Conservation (phyloP, 2,113 vertebrate species). For the Phalacrocorax carbo region DNA sequence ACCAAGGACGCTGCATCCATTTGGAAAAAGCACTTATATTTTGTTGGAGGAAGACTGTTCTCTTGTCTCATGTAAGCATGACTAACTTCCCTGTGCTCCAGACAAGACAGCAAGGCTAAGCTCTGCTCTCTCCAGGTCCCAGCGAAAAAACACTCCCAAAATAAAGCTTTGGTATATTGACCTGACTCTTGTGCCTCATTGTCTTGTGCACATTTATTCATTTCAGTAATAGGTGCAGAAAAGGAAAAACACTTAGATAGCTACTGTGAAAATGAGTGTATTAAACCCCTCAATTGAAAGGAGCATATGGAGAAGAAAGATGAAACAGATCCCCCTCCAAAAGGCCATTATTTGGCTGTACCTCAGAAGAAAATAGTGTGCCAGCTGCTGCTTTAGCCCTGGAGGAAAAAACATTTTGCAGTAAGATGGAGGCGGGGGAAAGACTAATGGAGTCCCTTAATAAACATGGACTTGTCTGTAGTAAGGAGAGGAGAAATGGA, state of each 20-base stretch:
- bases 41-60: not conserved
- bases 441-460: constrained; percentile 17
- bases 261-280: constrained; percentile 50
- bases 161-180: not conserved
- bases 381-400: constrained; percentile 44
- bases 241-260: constrained; percentile 4
- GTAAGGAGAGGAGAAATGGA: not conserved
- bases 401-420: not conserved
- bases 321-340: constrained; percentile 38
- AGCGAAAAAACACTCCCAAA: not conserved
- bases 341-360: constrained; percentile 50
- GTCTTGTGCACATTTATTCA: constrained; percentile 2
- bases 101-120: not conserved
- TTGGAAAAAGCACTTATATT: not conserved
- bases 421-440: not conserved
- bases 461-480: not conserved
- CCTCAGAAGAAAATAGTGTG: constrained; percentile 49
- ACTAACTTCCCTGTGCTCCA: not conserved
- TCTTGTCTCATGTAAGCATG: not conserved
- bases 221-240: not conserved
- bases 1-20: not conserved
- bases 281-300: constrained; percentile 30
- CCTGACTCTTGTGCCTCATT: not conserved
- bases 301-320: constrained; percentile 39
- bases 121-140: not conserved